phyloP scores from a whole-genome alignment of 2,797 vertebrate species.

The Cebuella pygmaea region DNA sequence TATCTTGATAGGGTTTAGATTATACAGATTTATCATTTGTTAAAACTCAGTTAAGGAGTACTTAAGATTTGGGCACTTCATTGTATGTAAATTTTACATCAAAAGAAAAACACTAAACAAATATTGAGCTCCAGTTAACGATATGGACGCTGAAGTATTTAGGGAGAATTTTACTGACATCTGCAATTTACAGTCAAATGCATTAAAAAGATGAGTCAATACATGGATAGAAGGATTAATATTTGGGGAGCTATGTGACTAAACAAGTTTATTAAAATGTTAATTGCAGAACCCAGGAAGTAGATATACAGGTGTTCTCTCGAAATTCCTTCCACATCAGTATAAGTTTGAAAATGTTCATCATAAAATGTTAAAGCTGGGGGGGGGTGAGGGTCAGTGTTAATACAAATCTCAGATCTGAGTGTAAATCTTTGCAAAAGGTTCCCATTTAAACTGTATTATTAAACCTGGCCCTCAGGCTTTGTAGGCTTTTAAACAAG shows the following conservation, averaged over 20 bases:
- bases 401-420: neutral
- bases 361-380: neutral
- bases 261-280: neutral
- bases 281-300: neutral
- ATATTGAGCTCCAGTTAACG: constrained; percentile 30
- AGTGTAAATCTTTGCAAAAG: constrained; percentile 24
- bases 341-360: neutral
- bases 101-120: constrained; percentile 30
- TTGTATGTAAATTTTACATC: neutral
- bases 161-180: neutral
- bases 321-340: neutral
- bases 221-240: neutral
- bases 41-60: constrained; percentile 31
- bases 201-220: neutral
- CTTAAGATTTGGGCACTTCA: neutral
- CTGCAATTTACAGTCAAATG: neutral
- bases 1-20: constrained; percentile 3
- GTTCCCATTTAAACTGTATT: neutral
- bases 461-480: neutral
- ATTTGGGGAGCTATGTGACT: constrained; percentile 18
- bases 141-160: neutral
- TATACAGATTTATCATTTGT: constrained; percentile 17
- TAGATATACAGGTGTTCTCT: constrained; percentile 6
- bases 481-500: constrained; percentile 12
- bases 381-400: neutral